Evolutionary conservation across 2,113 vertebrate genomes (phyloP).

Genomic region (Noturus placidus): DNA sequence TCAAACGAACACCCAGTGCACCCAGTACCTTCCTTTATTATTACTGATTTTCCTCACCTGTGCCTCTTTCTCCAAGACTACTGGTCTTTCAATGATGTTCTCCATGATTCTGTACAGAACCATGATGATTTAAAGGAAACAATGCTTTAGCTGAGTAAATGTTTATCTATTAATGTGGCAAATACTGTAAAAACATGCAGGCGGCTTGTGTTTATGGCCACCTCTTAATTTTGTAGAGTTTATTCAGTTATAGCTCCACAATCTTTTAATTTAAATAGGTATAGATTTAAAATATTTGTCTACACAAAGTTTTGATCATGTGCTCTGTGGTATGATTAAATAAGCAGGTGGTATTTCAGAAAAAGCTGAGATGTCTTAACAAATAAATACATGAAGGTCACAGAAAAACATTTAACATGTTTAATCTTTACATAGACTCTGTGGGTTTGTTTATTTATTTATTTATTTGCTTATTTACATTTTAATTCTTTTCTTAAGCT

Average conservation of each 20-base stretch:
- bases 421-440: neutral
- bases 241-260: neutral
- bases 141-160: neutral
- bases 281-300: neutral
- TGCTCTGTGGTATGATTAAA: neutral
- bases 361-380: neutral
- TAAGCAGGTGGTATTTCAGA: neutral
- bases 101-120: neutral
- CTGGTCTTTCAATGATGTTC: neutral
- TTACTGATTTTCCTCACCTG: slow-evolving; percentile 15
- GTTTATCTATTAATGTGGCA: neutral
- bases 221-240: neutral
- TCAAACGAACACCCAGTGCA: slow-evolving; percentile 31
- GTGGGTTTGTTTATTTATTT: no score
- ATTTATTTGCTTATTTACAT: no score
- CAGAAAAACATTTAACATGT: neutral
- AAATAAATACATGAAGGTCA: neutral
- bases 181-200: neutral
- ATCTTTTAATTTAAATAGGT: neutral
- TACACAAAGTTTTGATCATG: neutral
- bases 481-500: neutral
- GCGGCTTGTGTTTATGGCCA: neutral
- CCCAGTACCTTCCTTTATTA: slow-evolving; percentile 33
- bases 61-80: neutral
- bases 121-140: neutral